Evolutionary conservation across 2,888 invertebrate genomes (phyloP).

Genomic region (Dexiosoma caninum): DNA sequence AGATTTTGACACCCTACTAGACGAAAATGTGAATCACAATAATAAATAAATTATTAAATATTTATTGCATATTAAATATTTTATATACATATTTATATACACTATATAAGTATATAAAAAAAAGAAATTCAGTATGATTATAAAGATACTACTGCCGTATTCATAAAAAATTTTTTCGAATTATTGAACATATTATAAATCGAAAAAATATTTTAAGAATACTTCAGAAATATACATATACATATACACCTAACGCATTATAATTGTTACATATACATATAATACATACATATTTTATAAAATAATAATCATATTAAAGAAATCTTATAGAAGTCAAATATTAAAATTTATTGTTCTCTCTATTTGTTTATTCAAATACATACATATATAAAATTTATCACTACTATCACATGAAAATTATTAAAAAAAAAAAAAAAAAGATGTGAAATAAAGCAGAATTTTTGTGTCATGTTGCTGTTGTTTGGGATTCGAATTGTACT

Average conservation of each 20-base stretch:
- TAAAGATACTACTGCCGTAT: slow-evolving; percentile 34
- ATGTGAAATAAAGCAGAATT: slow-evolving; percentile 32
- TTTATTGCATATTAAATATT: background rate
- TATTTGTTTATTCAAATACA: background rate
- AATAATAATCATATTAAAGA: slow-evolving; percentile 1
- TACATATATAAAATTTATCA: slow-evolving; percentile 23
- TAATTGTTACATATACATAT: slow-evolving; percentile 14
- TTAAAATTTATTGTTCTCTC: slow-evolving; percentile 50
- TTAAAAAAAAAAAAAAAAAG: background rate
- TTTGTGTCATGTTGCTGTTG: slow-evolving; percentile 67
- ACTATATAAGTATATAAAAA: too few relatives aligned
- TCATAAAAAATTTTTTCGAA: too few relatives aligned
- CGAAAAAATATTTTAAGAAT: slow-evolving; percentile 23
- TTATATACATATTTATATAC: too few relatives aligned
- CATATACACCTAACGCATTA: too few relatives aligned
- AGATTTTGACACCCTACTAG: slow-evolving; percentile 70
- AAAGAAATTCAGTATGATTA: slow-evolving; percentile 50
- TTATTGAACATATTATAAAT: too few relatives aligned
- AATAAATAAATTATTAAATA: slow-evolving; percentile 47
- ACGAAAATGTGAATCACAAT: slow-evolving; percentile 71
- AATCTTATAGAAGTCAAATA: background rate
- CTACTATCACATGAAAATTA: slow-evolving; percentile 14
- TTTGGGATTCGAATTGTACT: slow-evolving; percentile 65
- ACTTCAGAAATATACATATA: too few relatives aligned
- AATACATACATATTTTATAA: background rate